Evolutionary conservation across 2,797 vertebrate species (phyloP), one percentile per base, ranked within the genome.

Genomic region (Pempheris klunzingeri): DNA sequence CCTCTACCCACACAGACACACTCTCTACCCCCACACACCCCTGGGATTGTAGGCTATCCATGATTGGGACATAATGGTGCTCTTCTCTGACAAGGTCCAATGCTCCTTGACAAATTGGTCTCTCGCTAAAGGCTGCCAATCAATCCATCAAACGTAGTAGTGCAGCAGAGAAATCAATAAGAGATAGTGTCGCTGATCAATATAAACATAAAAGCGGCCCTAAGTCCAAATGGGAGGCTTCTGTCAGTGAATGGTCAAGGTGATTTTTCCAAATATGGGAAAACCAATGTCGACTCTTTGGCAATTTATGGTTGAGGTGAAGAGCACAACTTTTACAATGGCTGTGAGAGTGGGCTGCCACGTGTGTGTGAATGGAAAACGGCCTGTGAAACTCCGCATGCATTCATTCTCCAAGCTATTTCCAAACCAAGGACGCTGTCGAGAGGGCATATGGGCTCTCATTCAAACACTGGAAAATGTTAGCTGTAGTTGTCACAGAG

Each of bases 51-150:
- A 58, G 82, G 80, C 79, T 59, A 60, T 76, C 75, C 71, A 78
- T 87, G 84, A 92, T 87, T 82, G 86, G 87, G 81, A 80, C 90
- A 85, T 88, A 85, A 92, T 90, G 81, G 86, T 71, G 71, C 80
- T 85, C 83, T 57, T 79, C 73, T 82, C 79, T 77, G 90, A 90
- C 92, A 88, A 87, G 83, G 84, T 92, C 87, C 88, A 82, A 3
- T 77, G 87, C 87, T 81, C 85, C 69, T 84, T 84, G 83, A 92
- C 91, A 92, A 93, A 92, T 92, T 92, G 85, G 87, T 90, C 88
- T 91, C 87, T 41, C 39, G 87, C 84, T 76, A 26, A 55, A 24
- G 64, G 82, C 87, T 90, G 91, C 87, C 91, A 92, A 93, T 94
- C 92, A 93, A 93, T 92, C 90, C 88, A 88, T 93, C 90, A 91